Evolutionary conservation across 2,797 vertebrate species (phyloP), one percentile per base, ranked within the genome.

Genomic region (Sebastes minor): DNA sequence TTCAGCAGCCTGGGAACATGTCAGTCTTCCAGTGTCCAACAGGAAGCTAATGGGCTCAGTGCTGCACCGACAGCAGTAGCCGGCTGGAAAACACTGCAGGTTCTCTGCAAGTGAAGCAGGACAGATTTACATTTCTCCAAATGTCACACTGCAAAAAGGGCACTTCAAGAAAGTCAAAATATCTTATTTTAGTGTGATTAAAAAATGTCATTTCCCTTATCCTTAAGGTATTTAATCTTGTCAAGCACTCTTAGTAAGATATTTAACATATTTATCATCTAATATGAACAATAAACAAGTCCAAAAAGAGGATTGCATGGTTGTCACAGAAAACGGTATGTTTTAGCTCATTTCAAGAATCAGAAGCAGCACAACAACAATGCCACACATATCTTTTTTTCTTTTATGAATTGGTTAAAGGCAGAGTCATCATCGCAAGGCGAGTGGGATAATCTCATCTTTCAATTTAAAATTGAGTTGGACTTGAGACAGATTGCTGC

Each of bases 1-100:
- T 87, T 84, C 75, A 78, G 74, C 67, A 18, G 67, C 69, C 79
- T 83, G 79, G 85, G 82, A 75, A 76, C 78, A 49, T 55, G 85
- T 84, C 83, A 70, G 76, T 71, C 46, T n/a, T 72, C 81, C 82
- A 71, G 68, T 22, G 32, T 84, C 82, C 49, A 76, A 77, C 77
- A 78, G 67, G 73, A 76, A 46, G 69, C 59, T 86, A 87, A 88
- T 77, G 80, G 70, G 65, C 73, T 76, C 60, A 10, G 12, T 28
- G 68, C 38, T 38, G 57, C 28, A 28, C 57, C 22, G 69, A 72
- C 83, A 73, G 56, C 55, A 38, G 76, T 30, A 73, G 73, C 65
- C 16, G 22, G n/a, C 49, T 33, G 65, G 35, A 56, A 42, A 62
- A 76, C 20, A 22, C 13, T 9, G 79, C 70, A 59, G 33, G 16